Conservation (phyloP, 2,113 vertebrate species). For the Dromiciops gliroides region DNA sequence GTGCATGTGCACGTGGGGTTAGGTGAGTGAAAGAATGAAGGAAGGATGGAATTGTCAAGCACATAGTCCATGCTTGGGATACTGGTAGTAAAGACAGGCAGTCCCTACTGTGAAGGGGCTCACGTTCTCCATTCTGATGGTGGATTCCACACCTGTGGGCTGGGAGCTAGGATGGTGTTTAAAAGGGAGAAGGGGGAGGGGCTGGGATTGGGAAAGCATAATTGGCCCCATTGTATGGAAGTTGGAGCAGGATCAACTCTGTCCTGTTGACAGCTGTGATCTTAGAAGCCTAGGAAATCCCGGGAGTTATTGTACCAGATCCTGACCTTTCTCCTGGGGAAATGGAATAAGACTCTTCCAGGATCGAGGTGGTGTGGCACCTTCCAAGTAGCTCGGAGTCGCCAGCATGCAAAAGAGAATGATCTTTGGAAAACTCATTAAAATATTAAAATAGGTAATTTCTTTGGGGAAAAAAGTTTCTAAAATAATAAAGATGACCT, state of each 20-base stretch:
- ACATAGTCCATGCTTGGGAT: background rate
- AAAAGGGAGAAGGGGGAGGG: background rate
- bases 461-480: slow-evolving; percentile 72
- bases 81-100: background rate
- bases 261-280: background rate
- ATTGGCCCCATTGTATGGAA: background rate
- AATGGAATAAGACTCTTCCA: background rate
- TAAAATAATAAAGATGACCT: slow-evolving; percentile 78
- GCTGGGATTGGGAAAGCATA: background rate
- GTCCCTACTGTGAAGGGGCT: background rate
- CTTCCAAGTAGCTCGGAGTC: slow-evolving; percentile 23
- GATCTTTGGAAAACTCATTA: slow-evolving; percentile 65
- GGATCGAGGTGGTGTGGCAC: background rate
- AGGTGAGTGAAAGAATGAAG: background rate
- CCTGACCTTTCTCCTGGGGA: background rate
- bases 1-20: background rate
- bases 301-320: background rate
- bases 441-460: slow-evolving; percentile 71
- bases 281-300: background rate
- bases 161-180: background rate
- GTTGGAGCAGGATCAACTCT: background rate
- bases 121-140: too few relatives aligned
- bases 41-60: background rate
- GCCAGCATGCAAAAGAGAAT: slow-evolving; percentile 11
- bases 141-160: background rate